Evolutionary conservation across 2,797 vertebrate species (phyloP), one percentile per base, ranked within the genome.

Genomic region (Salarias fasciatus): DNA sequence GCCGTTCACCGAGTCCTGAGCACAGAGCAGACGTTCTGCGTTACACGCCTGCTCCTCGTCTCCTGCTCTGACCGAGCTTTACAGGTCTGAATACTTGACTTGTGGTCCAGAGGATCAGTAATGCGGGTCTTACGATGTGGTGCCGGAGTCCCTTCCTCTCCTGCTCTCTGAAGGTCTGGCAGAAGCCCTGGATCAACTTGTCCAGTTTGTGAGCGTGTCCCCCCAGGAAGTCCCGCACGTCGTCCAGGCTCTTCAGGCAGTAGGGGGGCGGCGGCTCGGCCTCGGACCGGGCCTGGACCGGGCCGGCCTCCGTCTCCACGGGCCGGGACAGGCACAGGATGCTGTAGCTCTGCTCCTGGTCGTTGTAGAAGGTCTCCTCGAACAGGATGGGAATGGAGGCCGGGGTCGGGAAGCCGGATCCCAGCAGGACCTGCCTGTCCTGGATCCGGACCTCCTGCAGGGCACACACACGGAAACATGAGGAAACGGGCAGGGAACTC

Each of bases 331-430:
- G 91, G 63, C 97, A 99, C 51, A 98, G 75, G 65, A 98, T 93
- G 82, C 94, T 98, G 91, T 95, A 99, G 77, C 96, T 97, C 91
- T 99, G 95, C 89, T 99, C 97, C 82, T 90, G 94, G 42, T 97
- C 94, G 18, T 98, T 99, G 91, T 99, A 99, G 88, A 99, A 99
- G 0, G 97, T 99, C 83, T 99, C 97, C 83, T 99, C 97, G 64
- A 99, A 99, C 65, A 99, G 93, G 86, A 99, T 89, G 38, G 95
- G 88, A n/a, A 98, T 86, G 0, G 95, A 92, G 0, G 89, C 86
- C 4, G 85, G 85, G 13, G 56, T 72, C 8, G 89, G 86, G 73
- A 94, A 96, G 40, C 94, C 95, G 1, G 91, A 80, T 53, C 95
- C 95, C 81, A 97, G 86, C 69, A 94, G 83, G 18, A 99, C 91